Conservation (phyloP, 1,140 invertebrate species). For the Diploscapter pachys region DNA sequence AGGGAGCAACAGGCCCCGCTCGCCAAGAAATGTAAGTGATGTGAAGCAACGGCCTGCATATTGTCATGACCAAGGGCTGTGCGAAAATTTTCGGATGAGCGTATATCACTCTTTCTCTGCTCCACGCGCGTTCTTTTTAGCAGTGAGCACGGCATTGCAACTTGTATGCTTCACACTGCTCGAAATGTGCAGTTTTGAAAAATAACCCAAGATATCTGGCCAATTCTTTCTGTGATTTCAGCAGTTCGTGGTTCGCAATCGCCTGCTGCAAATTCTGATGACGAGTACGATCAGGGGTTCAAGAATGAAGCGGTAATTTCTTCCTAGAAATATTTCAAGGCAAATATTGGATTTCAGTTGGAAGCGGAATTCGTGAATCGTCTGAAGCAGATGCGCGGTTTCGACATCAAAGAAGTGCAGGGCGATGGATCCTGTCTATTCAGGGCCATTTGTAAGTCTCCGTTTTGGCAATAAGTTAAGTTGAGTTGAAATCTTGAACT, state of each 20-base stretch:
- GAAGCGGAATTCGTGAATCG: conserved; percentile 61
- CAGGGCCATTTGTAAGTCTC: conserved; percentile 71
- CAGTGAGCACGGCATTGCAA: too few species aligned
- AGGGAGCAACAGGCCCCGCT: too few species aligned
- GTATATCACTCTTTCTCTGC: too few species aligned
- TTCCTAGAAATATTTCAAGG: conserved; percentile 21
- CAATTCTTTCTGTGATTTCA: background rate
- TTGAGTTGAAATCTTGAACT: background rate
- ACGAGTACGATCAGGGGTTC: conserved; percentile 48
- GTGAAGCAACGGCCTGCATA: too few species aligned
- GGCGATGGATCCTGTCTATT: conserved; percentile 91
- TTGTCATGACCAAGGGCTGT: too few species aligned
- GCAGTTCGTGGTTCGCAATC: background rate
- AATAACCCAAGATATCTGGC: background rate
- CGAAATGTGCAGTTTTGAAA: too few species aligned
- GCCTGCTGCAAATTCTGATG: conserved; percentile 45
- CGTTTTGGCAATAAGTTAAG: background rate
- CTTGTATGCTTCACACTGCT: too few species aligned
- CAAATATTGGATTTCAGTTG: conserved; percentile 56
- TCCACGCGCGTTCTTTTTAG: too few species aligned
- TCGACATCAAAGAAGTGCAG: conserved; percentile 79
- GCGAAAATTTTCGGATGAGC: too few species aligned
- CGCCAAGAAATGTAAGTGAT: too few species aligned
- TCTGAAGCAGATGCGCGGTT: conserved; percentile 66
- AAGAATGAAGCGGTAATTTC: conserved; percentile 43